Base-by-base conservation (phyloP, 2,113 vertebrate genomes). In the Ochotona princeps region DNA sequence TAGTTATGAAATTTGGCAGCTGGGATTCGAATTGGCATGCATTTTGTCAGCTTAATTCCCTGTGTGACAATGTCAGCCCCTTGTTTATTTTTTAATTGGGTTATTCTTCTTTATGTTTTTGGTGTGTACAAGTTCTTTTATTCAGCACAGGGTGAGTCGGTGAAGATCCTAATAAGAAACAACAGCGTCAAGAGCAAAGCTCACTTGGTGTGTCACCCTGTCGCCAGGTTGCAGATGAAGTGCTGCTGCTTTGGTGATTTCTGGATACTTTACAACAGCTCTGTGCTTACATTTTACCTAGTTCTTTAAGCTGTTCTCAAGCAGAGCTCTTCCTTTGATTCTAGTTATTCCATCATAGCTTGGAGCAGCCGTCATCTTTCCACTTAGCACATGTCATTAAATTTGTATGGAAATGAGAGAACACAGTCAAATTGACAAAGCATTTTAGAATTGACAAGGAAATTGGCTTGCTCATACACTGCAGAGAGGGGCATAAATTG, bases 381-480 rank as follows among this genome's bases (percentile, higher is more conserved):
- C 83, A 94, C 80, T 92, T 94, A 94, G 96, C 89, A 91, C 86
- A 83, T 89, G 85, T 94, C 91, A 80, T 87, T 92, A 90, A 61
- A 89, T 91, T 72, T 92, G 73, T 80, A 69, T 92, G 91, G 96
- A 90, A 94, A 91, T 91, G 91, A 94, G 96, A 92, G 61, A 87
- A 83, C 69, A 70, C 81, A 65, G 70, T 86, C 83, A 95, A 75
- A 87, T 60, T 69, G 91, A 91, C 72, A 93, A 83, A 92, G 79
- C 61, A 35, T 94, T 92, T 96, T 51, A 86, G 90, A 94, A 96
- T 51, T 67, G 91, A 93, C 86, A 63, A 30, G 91, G 92, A 94
- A 94, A 95, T 90, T 88, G 89, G 44, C 93, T 73, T 76, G 76
- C 67, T 94, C 38, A 8, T 74, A 32, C 57, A 30, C 30, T 74